Evolutionary conservation across 2,113 vertebrate species (phyloP).

Genomic region (Proteles cristata): DNA sequence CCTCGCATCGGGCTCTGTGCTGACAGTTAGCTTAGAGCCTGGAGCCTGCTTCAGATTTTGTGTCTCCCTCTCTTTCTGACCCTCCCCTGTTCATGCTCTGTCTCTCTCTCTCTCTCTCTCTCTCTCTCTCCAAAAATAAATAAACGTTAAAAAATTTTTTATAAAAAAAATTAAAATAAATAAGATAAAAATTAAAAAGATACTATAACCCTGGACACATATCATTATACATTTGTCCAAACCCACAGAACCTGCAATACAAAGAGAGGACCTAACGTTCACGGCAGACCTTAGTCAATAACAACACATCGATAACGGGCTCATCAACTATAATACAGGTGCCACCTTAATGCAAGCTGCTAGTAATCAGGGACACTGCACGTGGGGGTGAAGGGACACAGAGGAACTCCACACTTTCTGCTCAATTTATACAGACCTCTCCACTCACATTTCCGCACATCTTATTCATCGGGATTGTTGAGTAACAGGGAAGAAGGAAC

Average conservation of each 20-base stretch:
- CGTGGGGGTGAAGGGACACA: rapidly evolving
- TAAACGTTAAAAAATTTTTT: too few relatives aligned
- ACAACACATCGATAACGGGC: rapidly evolving
- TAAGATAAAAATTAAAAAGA: too few relatives aligned
- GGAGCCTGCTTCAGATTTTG: too few relatives aligned
- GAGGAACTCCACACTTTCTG: not conserved
- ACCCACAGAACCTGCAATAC: not conserved
- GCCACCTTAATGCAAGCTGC: not conserved
- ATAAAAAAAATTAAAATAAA: too few relatives aligned
- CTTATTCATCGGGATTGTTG: not conserved
- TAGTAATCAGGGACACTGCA: too few relatives aligned
- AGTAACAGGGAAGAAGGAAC: not conserved
- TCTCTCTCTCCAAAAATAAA: too few relatives aligned
- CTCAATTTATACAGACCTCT: not conserved
- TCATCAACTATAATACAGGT: not conserved
- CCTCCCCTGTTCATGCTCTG: too few relatives aligned
- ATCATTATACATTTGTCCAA: not conserved
- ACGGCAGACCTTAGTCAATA: too few relatives aligned
- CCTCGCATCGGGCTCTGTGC: too few relatives aligned
- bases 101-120: too few relatives aligned
- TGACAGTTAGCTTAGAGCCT: too few relatives aligned
- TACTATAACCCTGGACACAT: not conserved
- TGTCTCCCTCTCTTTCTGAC: too few relatives aligned
- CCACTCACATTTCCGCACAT: not conserved
- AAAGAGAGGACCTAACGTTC: not conserved